These are phyloP conservation scores for Leucophenga varia DNA, from an alignment of 1,140 invertebrate genomes.

Conservation along the genomic window DNA sequence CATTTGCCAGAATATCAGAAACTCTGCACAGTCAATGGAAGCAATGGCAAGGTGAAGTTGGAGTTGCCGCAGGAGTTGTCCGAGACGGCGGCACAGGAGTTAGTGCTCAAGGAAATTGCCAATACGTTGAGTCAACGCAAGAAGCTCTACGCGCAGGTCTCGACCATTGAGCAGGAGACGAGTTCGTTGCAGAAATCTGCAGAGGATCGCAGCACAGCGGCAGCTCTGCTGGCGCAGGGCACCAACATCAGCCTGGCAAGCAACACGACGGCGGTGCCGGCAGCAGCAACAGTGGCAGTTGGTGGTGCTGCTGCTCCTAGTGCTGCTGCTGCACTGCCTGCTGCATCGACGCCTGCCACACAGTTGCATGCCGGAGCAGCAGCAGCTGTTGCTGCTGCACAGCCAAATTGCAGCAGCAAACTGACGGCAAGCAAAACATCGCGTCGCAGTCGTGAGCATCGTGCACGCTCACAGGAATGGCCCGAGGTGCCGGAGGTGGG, in stretches of 20 bases:
- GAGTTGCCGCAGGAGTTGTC: conserved; percentile 59
- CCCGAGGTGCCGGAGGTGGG: conserved; percentile 85
- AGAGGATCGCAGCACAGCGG: conserved; percentile 65
- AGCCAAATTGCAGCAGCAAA: conserved; percentile 27
- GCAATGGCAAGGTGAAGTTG: conserved; percentile 41
- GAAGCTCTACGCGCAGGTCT: conserved; percentile 75
- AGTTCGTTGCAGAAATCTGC: conserved; percentile 70
- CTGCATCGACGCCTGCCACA: too few species aligned
- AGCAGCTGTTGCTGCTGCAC: conserved; percentile 15
- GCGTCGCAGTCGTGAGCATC: conserved; percentile 70
- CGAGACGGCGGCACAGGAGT: conserved; percentile 72
- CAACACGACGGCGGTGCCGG: conserved; percentile 8
- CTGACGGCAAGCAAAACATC: conserved; percentile 54
- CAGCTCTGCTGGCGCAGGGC: conserved; percentile 51
- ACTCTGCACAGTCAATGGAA: conserved; percentile 8
- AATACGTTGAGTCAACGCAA: conserved; percentile 78
- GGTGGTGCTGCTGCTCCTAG: too few species aligned
- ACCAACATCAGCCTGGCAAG: conserved; percentile 50
- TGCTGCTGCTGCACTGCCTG: too few species aligned
- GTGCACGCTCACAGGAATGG: conserved; percentile 84
- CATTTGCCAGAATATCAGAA: conserved; percentile 63
- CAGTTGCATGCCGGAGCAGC: background rate
- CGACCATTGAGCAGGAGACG: conserved; percentile 74
- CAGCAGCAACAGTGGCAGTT: conserved; percentile 21
- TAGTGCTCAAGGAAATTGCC: conserved; percentile 81